phyloP scores from a whole-genome alignment of 1,140 invertebrate genomes.

The Saccostrea cuccullata region DNA sequence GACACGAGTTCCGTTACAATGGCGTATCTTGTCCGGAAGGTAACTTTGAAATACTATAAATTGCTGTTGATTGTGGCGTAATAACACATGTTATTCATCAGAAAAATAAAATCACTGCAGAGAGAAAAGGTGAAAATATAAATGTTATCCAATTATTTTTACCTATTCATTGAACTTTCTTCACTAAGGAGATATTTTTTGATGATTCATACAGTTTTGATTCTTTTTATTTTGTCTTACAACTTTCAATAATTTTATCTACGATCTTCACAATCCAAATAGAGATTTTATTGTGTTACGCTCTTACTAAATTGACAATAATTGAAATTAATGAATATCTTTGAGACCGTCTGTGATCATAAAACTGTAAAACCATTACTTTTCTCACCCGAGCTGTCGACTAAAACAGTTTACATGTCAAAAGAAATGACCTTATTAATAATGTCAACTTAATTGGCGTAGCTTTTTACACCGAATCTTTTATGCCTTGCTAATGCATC shows the following conservation, averaged over 20 bases:
- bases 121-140: background rate
- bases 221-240: background rate
- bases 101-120: background rate
- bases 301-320: slow-evolving; percentile 25
- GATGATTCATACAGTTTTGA: background rate
- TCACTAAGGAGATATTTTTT: background rate
- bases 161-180: slow-evolving; percentile 26
- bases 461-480: background rate
- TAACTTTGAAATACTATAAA: slow-evolving; percentile 30
- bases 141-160: slow-evolving; percentile 7
- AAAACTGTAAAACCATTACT: slow-evolving; percentile 13
- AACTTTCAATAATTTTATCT: slow-evolving; percentile 10
- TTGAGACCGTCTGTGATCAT: slow-evolving; percentile 13
- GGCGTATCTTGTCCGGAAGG: slow-evolving; percentile 15
- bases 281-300: slow-evolving; percentile 6
- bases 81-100: slow-evolving; percentile 19
- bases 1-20: background rate
- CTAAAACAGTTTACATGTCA: slow-evolving; percentile 23
- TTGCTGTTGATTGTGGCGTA: slow-evolving; percentile 30
- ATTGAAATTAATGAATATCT: slow-evolving; percentile 32
- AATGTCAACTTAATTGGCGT: slow-evolving; percentile 33
- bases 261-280: background rate
- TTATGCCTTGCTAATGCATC: slow-evolving; percentile 30
- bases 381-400: slow-evolving; percentile 11
- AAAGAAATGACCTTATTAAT: slow-evolving; percentile 23